phyloP scores from a whole-genome alignment of 2,797 vertebrate genomes.

The Galagoides demidoff region DNA sequence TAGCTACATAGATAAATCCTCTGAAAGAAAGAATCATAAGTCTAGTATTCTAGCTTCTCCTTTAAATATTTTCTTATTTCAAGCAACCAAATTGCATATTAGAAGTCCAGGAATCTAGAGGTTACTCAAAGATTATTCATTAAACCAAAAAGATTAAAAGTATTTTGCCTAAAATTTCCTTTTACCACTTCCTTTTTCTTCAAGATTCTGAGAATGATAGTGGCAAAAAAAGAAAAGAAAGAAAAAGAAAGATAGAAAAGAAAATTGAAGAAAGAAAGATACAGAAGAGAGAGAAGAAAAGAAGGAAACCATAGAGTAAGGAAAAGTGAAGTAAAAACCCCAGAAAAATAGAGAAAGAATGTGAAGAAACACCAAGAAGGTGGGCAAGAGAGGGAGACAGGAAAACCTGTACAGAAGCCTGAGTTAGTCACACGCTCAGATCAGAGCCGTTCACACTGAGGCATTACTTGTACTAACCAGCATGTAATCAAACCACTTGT shows the following conservation, averaged over 20 bases:
- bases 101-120: not conserved
- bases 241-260: not conserved
- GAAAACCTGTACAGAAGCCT: not conserved
- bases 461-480: constrained; percentile 49
- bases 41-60: not conserved
- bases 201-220: not conserved
- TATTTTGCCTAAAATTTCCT: not conserved
- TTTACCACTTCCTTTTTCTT: not conserved
- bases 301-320: not conserved
- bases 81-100: not conserved
- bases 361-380: not conserved
- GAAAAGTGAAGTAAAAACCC: not conserved
- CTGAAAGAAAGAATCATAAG: not conserved
- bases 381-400: not conserved
- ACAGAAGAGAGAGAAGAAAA: not conserved
- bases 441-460: not conserved
- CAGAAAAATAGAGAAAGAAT: not conserved
- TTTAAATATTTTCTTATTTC: not conserved
- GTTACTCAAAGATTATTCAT: not conserved
- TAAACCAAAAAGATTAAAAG: not conserved
- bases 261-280: not conserved
- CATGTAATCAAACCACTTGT: constrained; percentile 29
- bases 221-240: not conserved
- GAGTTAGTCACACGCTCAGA: fast-evolving
- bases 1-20: not conserved